Percentiles rank a stretch among this genome's conserved stretches.
phyloP scores from a whole-genome alignment of 2,888 invertebrate species.

The Athetis lepigone region DNA sequence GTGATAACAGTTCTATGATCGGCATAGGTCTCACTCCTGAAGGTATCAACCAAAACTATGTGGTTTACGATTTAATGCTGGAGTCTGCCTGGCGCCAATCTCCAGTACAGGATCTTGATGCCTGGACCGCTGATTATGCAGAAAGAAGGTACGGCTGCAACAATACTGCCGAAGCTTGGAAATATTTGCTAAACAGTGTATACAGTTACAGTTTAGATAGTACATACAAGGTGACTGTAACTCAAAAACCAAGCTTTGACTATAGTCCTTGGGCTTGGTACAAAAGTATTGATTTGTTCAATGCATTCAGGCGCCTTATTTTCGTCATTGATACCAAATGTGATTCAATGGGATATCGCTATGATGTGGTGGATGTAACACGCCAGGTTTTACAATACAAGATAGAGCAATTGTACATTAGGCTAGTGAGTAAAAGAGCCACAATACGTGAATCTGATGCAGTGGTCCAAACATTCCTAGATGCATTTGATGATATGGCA shows the following conservation, averaged over 20 bases:
- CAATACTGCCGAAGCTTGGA: conserved; percentile 92
- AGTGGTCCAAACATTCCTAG: conserved; percentile 74
- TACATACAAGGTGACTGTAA: conserved; percentile 80
- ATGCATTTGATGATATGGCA: conserved; percentile 77
- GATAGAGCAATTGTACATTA: conserved; percentile 91
- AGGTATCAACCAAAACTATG: conserved; percentile 98
- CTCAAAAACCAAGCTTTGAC: conserved; percentile 92
- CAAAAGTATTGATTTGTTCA: conserved; percentile 88
- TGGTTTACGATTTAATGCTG: conserved; percentile 97
- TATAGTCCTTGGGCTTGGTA: conserved; percentile 93
- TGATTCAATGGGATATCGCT: background rate
- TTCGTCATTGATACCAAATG: conserved; percentile 32
- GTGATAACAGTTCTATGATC: conserved; percentile 94
- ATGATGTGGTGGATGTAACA: background rate
- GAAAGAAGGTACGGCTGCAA: conserved; percentile 93
- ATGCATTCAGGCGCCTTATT: conserved; percentile 88
- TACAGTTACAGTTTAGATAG: conserved; percentile 92
- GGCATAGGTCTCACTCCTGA: conserved; percentile 98
- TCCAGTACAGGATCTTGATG: conserved; percentile 90
- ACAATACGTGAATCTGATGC: conserved; percentile 72
- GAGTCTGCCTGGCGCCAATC: conserved; percentile 94
- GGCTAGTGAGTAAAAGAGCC: conserved; percentile 81
- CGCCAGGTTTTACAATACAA: background rate
- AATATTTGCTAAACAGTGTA: conserved; percentile 91
- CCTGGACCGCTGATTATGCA: conserved; percentile 93